phyloP scores from a whole-genome alignment of 1,140 invertebrate species.

The Orius laevigatus region DNA sequence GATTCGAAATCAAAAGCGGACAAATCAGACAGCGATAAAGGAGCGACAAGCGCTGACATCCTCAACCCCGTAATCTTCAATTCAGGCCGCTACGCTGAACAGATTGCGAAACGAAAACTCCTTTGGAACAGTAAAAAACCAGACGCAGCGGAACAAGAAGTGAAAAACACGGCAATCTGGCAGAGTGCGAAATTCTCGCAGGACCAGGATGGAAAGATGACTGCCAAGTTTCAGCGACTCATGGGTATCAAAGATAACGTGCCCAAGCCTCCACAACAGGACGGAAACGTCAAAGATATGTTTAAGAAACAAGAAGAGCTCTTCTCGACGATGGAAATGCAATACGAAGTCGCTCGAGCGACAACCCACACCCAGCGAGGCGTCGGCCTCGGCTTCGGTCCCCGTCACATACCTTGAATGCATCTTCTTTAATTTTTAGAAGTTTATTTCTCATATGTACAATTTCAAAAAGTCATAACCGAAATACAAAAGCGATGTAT shows the following conservation, averaged over 20 bases:
- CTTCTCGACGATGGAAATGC: slow-evolving; percentile 79
- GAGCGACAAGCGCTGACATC: slow-evolving; percentile 8
- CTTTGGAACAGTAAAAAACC: slow-evolving; percentile 25
- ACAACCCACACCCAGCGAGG: slow-evolving; percentile 88
- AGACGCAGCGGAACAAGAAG: slow-evolving; percentile 21
- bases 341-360: slow-evolving; percentile 84
- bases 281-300: slow-evolving; percentile 21
- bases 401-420: slow-evolving; percentile 8
- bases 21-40: no score
- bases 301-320: slow-evolving; percentile 77
- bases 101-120: slow-evolving; percentile 59
- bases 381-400: slow-evolving; percentile 64
- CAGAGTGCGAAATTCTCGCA: slow-evolving; percentile 68
- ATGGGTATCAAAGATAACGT: slow-evolving; percentile 73
- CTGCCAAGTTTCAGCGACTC: slow-evolving; percentile 85
- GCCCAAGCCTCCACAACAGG: neutral
- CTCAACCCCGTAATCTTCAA: slow-evolving; percentile 68
- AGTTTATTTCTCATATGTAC: no score
- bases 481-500: no score
- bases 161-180: slow-evolving; percentile 43
- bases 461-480: no score
- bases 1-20: no score
- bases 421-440: no score
- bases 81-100: slow-evolving; percentile 68
- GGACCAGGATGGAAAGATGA: slow-evolving; percentile 77